Base-by-base conservation (phyloP, 2,888 invertebrate genomes). In the Lypha dubia region DNA sequence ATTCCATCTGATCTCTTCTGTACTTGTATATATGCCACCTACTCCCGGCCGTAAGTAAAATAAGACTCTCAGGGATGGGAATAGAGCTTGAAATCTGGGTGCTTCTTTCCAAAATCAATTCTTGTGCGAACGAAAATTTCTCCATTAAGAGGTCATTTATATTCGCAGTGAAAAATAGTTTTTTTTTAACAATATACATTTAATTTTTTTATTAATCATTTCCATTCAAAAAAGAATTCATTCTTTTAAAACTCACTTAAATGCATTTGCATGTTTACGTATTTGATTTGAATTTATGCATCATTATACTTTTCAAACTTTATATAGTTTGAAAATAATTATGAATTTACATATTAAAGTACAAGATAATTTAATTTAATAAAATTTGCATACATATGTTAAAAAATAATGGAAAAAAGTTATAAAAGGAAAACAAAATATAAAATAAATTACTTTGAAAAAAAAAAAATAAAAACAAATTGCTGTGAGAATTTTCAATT, bases 331-430 rank as follows among this genome's bases (percentile, higher is more conserved):
- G 4, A 63, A 79, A 51, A 41, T 79, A 79, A 79, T 83, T 75
- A 79, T 51, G n/a, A 79, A 83, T 79, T 70, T 83, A 44, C 83
- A 79, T 79, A 60, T 71, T 41, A 41, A 79, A 83, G 63, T 63
- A 79, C 74, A 74, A 79, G 79, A 83, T 79, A 83, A 79, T 74
- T 68, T 68, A 73, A 80, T 80, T 80, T 58, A 75, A 79, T 79
- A n/a, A 62, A 71, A 80, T 84, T 84, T 76, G 67, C 80, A 84
- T n/a, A n/a, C n/a, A n/a, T 76, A 75, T 68, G 41, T 24, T 22
- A 9, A 35, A 67, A 68, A 58, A 60, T 17, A 75, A 68, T 60
- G 32, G 62, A 62, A 22, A 32, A 63, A 38, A 53, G 22, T 53
- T 71, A 44, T 62, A 70, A 32, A 71, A 79, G 13, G n/a, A n/a